Conservation (phyloP, 2,113 vertebrate genomes). For the Saccopteryx bilineata region DNA sequence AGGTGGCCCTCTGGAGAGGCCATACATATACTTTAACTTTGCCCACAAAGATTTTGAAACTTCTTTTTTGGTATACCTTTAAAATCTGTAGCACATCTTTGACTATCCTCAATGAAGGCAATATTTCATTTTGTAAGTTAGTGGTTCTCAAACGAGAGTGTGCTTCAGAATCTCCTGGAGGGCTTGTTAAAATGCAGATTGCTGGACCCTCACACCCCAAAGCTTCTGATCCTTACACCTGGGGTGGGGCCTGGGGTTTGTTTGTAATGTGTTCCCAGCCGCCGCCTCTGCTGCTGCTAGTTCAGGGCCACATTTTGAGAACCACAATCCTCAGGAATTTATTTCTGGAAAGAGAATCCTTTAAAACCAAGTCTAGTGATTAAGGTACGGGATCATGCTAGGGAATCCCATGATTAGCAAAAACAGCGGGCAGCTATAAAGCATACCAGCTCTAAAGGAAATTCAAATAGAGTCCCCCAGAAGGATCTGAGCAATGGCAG, state of each 20-base stretch:
- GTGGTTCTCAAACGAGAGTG: neutral
- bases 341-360: slow-evolving; percentile 56
- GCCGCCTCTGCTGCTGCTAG: neutral
- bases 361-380: slow-evolving; percentile 27
- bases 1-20: neutral
- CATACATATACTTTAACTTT: neutral
- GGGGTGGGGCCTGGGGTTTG: neutral
- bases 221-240: slow-evolving; percentile 45
- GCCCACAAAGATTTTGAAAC: slow-evolving; percentile 38
- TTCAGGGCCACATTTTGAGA: neutral
- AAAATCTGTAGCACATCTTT: neutral
- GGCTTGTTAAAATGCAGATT: neutral
- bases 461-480: neutral
- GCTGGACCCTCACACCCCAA: neutral
- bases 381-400: neutral
- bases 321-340: neutral
- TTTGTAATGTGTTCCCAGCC: slow-evolving; percentile 11
- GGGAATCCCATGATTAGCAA: neutral
- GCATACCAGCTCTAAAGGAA: neutral
- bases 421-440: neutral
- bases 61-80: neutral
- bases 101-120: neutral
- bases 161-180: neutral
- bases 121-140: neutral
- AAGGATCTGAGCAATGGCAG: neutral